phyloP scores from a whole-genome alignment of 2,888 invertebrate genomes.

The Mermis nigrescens region DNA sequence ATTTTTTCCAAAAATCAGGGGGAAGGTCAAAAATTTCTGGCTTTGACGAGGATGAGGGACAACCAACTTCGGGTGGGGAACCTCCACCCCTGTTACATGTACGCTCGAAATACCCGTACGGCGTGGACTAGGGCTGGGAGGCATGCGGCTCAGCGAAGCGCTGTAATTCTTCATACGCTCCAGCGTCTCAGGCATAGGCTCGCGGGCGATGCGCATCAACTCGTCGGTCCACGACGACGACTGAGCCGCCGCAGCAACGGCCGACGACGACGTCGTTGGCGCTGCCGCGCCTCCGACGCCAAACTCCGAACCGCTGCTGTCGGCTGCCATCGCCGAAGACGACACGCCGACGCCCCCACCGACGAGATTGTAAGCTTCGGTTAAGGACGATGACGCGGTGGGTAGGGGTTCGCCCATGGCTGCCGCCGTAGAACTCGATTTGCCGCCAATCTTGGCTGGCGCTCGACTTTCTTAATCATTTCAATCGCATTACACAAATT shows the following conservation, averaged over 20 bases:
- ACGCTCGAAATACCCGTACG: no score
- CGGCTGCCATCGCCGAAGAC: conserved; percentile 1
- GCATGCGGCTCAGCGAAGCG: conserved; percentile 10
- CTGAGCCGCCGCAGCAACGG: background rate
- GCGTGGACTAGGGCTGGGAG: conserved; percentile 9
- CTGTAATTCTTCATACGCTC: conserved; percentile 28
- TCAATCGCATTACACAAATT: no score
- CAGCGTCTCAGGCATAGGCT: conserved; percentile 30
- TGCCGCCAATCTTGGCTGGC: no score
- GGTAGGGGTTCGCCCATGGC: background rate
- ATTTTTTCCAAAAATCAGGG: no score
- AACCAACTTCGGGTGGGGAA: no score
- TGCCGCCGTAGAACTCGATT: no score
- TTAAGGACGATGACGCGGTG: background rate
- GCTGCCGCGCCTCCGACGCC: no score
- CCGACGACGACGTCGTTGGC: conserved; percentile 2
- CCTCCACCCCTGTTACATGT: no score
- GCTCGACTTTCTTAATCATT: no score
- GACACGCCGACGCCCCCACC: conserved; percentile 8
- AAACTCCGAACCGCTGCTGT: conserved; percentile 5
- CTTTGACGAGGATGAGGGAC: no score
- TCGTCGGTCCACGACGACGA: conserved; percentile 28
- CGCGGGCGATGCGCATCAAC: conserved; percentile 30
- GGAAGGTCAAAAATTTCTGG: no score
- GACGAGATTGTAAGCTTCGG: conserved; percentile 12